Evolutionary conservation across 2,888 invertebrate genomes (phyloP).

Genomic region (Philaethria dido): DNA sequence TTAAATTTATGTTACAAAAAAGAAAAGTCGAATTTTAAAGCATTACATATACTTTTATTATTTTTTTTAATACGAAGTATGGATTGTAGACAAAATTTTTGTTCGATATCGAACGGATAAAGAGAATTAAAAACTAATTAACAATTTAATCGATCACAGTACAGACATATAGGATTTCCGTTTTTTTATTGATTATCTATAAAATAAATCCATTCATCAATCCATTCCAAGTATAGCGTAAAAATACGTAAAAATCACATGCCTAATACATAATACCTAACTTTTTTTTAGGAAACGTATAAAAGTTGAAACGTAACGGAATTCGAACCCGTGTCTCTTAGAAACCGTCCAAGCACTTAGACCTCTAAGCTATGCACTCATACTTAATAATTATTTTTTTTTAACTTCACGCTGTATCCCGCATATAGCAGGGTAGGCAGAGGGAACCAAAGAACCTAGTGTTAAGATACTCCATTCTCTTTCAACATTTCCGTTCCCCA

Average conservation of each 20-base stretch:
- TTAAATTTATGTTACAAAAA: background rate
- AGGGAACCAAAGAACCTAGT: no score
- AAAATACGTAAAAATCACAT: background rate
- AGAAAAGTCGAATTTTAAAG: background rate
- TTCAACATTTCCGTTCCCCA: no score
- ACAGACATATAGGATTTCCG: background rate
- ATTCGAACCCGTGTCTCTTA: no score
- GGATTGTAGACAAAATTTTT: background rate
- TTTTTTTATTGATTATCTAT: constrained; percentile 1
- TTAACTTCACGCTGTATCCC: no score
- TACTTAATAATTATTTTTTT: no score
- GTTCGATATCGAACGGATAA: background rate
- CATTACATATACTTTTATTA: background rate
- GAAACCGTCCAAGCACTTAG: no score
- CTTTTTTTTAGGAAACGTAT: no score
- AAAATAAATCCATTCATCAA: background rate
- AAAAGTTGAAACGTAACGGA: no score
- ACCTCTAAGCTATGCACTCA: no score
- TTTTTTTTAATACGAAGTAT: background rate
- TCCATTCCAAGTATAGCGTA: background rate
- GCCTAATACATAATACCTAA: background rate
- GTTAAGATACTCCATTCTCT: no score
- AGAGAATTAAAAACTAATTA: background rate
- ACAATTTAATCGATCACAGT: background rate
- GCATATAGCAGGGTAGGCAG: no score